Evolutionary conservation across 2,888 invertebrate species (phyloP), one percentile per base, ranked within the genome.

Genomic region (Chaetogeoica ovagalla): DNA sequence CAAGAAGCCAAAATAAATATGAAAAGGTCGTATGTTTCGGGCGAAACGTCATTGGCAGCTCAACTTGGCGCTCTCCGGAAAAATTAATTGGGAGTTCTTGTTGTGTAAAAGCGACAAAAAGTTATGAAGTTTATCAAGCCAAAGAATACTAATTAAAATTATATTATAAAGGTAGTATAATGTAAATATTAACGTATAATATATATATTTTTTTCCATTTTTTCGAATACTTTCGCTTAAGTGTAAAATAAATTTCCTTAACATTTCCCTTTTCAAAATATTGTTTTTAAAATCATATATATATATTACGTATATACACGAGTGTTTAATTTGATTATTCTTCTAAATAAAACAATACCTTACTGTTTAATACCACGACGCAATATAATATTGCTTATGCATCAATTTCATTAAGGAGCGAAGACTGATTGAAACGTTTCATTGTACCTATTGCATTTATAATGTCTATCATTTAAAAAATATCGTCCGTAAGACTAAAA

Each of bases 41-140:
- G 71, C 43, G 79, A 79, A 30, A 65, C 79, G 43, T 65, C 79
- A 2, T n/a, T 71, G 6, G 79, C 79, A 55, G 79, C 79, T 71
- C 62, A 79, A 71, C 79, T 79, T 13, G 79, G 79, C 8, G 79
- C 79, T 23, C 79, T 79, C n/a, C 70, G 79, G n/a, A 79, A 79
- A 71, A 79, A 79, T 63, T 71, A 79, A 71, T 23, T 37, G 19
- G 15, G 37, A 17, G 2, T 43, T 7, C 17, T 39, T 43, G 37
- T 72, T 60, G 62, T 30, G 21, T 21, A 3, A 66, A 3, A 66
- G 23, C n/a, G 37, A 74, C 17, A 9, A 57, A 19, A 13, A 48
- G 39, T 23, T 75, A 19, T 59, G 9, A 30, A 19, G n/a, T 59
- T 59, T 48, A n/a, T 75, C 66, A 19, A 43, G 15, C 2, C 43